Percentiles rank a stretch among this genome's conserved stretches.
Conservation (phyloP, 2,888 invertebrate genomes). For the Amorpha juglandis region DNA sequence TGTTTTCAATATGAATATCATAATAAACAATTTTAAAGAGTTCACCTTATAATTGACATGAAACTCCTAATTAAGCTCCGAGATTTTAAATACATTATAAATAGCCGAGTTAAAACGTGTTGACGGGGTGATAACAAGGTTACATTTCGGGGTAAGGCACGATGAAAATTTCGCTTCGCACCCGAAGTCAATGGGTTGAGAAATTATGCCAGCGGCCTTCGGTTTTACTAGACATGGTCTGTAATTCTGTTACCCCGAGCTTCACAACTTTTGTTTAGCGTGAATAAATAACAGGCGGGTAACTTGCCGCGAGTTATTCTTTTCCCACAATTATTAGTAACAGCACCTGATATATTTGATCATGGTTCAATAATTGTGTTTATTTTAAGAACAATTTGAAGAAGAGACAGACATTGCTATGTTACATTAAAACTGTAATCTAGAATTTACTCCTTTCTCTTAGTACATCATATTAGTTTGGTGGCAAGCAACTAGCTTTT, state of each 20-base stretch:
- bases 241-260: not conserved
- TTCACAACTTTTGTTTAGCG: not conserved
- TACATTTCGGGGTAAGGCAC: not conserved
- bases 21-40: not conserved
- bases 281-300: too few relatives aligned
- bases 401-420: too few relatives aligned
- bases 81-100: conserved; percentile 14
- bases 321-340: too few relatives aligned
- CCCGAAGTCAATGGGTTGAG: conserved; percentile 25
- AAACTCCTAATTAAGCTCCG: not conserved
- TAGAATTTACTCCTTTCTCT: too few relatives aligned
- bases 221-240: not conserved
- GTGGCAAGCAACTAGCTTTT: too few relatives aligned
- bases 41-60: not conserved
- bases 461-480: too few relatives aligned
- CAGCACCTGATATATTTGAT: too few relatives aligned
- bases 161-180: conserved; percentile 23
- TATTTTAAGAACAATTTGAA: too few relatives aligned
- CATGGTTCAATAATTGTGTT: too few relatives aligned
- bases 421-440: too few relatives aligned
- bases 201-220: conserved; percentile 23
- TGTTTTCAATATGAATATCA: not conserved
- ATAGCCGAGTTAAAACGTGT: conserved; percentile 1
- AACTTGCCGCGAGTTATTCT: too few relatives aligned
- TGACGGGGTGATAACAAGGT: conserved; percentile 7